Evolutionary conservation across 2,797 vertebrate species (phyloP).

Genomic region (Steatocranus sp.): DNA sequence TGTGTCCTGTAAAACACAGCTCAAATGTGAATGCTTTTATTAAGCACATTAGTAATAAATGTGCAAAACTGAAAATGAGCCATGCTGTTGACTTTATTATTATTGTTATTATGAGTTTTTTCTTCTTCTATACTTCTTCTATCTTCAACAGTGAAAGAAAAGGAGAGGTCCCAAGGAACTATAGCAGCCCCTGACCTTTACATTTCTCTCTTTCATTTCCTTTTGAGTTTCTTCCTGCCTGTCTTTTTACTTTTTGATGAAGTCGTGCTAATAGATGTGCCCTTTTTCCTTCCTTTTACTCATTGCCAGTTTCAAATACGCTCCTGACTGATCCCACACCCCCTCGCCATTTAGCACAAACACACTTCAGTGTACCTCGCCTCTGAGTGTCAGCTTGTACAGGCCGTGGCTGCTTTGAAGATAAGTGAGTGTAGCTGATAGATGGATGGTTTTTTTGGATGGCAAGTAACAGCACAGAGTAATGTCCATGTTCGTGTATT

Average conservation of each 20-base stretch:
- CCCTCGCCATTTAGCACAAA: not conserved
- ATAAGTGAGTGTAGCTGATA: not conserved
- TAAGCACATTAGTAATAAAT: conserved; percentile 39
- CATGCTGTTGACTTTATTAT: not conserved
- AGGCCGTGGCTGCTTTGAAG: not conserved
- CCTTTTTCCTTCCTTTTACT: not conserved
- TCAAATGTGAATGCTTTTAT: conserved; percentile 52
- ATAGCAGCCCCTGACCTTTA: not conserved
- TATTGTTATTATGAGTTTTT: not conserved
- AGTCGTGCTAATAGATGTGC: conserved; percentile 4
- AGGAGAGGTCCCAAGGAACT: not conserved
- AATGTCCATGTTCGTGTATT: not conserved
- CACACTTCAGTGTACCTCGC: not conserved
- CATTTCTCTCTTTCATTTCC: conserved; percentile 5
- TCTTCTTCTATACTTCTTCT: rapidly evolving
- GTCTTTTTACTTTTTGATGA: not conserved
- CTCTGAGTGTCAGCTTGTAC: not conserved
- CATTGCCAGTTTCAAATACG: not conserved
- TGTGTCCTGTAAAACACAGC: conserved; percentile 55
- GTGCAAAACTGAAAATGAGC: conserved; percentile 6
- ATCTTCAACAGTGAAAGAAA: no score
- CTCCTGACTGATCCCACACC: not conserved
- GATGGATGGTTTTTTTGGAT: not conserved
- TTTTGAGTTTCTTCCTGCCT: conserved; percentile 5
- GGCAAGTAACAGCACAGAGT: not conserved